Conservation (phyloP, 2,113 vertebrate species). For the Neolamprologus sp. region DNA sequence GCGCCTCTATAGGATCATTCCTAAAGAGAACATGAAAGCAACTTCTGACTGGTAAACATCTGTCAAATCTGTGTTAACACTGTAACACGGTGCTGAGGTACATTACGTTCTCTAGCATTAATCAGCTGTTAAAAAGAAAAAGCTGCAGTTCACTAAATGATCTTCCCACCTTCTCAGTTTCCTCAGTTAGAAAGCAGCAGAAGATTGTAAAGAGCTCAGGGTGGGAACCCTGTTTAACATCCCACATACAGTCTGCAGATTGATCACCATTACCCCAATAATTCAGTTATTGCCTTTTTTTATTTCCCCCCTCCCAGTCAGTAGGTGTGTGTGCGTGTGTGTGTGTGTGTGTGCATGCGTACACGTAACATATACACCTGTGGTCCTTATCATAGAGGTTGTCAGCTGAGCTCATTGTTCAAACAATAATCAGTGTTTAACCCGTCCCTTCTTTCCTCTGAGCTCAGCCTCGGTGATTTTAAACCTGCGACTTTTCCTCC, state of each 20-base stretch:
- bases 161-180: background rate
- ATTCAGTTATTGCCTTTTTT: background rate
- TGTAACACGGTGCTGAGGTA: background rate
- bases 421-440: conserved; percentile 20
- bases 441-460: conserved; percentile 26
- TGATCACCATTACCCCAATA: conserved; percentile 39
- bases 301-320: background rate
- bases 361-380: background rate
- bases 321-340: background rate
- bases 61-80: background rate
- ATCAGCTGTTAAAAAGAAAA: background rate
- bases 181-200: background rate
- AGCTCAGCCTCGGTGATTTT: background rate
- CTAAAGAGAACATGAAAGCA: background rate
- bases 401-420: conserved; percentile 21
- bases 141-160: background rate
- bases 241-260: conserved; percentile 18
- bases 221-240: conserved; percentile 62
- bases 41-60: background rate
- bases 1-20: background rate
- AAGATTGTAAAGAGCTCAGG: background rate
- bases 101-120: background rate
- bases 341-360: background rate
- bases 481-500: background rate
- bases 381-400: conserved; percentile 4